Percentiles rank a stretch among this genome's conserved stretches.
Evolutionary conservation across 1,140 invertebrate species (phyloP).

Genomic region (Calliopsis andreniformis): DNA sequence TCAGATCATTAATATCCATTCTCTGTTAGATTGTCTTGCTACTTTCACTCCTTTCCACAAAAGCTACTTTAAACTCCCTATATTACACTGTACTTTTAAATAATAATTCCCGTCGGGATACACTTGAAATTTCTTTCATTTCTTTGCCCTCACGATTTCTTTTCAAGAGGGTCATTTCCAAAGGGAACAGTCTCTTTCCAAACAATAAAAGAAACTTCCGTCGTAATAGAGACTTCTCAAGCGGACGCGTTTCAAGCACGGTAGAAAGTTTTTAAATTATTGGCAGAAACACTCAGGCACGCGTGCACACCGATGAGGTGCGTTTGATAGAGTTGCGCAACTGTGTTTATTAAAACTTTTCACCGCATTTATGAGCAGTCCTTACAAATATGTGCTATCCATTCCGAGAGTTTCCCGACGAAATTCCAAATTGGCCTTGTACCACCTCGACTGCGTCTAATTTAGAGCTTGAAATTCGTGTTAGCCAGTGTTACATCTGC

Average conservation of each 20-base stretch:
- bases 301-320: background rate
- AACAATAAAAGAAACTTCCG: conserved; percentile 38
- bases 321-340: conserved; percentile 7
- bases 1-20: no score
- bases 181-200: conserved; percentile 2
- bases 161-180: background rate
- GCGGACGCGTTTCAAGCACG: background rate
- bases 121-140: conserved; percentile 1
- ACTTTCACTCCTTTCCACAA: background rate
- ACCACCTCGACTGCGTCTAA: conserved; percentile 13
- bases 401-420: background rate
- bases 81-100: background rate
- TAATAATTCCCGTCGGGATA: background rate
- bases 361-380: background rate
- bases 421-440: background rate
- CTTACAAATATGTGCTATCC: background rate
- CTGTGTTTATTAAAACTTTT: conserved; percentile 37
- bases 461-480: conserved; percentile 18
- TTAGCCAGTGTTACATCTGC: background rate
- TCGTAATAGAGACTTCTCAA: background rate
- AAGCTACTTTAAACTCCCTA: background rate
- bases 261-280: conserved; percentile 41
- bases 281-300: background rate
- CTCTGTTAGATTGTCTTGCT: background rate
- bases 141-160: background rate